These are phyloP conservation scores for Chloroceryle amazona DNA, from an alignment of 2,797 vertebrate species.

Conservation along the genomic window DNA sequence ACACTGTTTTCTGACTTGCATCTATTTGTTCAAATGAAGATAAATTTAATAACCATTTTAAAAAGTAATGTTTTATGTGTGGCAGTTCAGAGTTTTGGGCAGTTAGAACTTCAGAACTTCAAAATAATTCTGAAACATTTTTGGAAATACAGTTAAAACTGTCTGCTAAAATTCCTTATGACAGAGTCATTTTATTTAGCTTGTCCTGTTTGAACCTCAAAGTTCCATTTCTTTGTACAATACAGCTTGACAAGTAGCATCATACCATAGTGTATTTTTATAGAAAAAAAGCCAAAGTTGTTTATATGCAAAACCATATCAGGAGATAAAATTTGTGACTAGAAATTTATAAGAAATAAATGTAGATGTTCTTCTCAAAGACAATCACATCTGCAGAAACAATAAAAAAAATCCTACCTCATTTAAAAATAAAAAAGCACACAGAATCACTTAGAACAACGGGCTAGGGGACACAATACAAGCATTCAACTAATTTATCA, in stretches of 20 bases:
- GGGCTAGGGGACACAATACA: not conserved
- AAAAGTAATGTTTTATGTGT: not conserved
- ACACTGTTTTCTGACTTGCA: not conserved
- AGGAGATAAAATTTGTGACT: constrained; percentile 28
- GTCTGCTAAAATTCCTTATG: not conserved
- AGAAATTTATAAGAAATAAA: constrained; percentile 41
- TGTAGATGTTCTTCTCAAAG: constrained; percentile 30
- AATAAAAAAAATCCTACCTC: not conserved
- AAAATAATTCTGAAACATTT: not conserved
- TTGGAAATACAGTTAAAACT: not conserved
- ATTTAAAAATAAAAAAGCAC: constrained; percentile 10
- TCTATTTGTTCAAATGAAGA: not conserved
- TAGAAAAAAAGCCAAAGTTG: not conserved
- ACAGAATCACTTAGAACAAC: constrained; percentile 43
- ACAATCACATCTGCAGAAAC: not conserved
- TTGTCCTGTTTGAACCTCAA: not conserved
- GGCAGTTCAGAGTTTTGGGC: not conserved
- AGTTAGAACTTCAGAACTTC: not conserved
- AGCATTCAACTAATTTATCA: constrained; percentile 43
- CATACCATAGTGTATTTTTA: not conserved
- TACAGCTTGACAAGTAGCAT: not conserved
- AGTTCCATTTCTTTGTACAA: not conserved
- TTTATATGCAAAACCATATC: constrained; percentile 47
- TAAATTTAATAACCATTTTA: not conserved
- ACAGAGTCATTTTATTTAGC: not conserved